Conservation (phyloP, 1,140 invertebrate genomes). For the Orius insidiosus region DNA sequence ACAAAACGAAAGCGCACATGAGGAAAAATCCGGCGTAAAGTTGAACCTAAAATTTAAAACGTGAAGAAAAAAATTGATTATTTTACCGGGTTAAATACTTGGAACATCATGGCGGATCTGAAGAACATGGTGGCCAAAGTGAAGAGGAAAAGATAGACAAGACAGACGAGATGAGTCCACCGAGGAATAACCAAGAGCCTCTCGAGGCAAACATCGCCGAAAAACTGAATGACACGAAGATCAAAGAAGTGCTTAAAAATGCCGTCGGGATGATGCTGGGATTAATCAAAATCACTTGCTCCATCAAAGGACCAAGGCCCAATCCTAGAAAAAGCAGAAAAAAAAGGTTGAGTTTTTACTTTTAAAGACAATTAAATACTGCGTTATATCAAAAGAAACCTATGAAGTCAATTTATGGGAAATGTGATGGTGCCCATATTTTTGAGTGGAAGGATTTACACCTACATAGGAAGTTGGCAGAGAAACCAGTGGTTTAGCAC, state of each 20-base stretch:
- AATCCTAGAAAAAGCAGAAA: conserved; percentile 57
- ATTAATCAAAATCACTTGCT: conserved; percentile 56
- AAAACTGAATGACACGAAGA: conserved; percentile 82
- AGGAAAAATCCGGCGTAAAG: conserved; percentile 73
- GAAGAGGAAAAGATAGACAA: conserved; percentile 61
- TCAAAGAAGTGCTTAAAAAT: conserved; percentile 63
- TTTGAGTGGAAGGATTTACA: too few species aligned
- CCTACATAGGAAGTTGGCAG: too few species aligned
- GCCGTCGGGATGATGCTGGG: conserved; percentile 78
- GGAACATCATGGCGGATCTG: conserved; percentile 61
- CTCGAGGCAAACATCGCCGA: conserved; percentile 66
- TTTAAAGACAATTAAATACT: too few species aligned
- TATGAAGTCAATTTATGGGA: too few species aligned
- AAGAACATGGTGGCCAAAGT: conserved; percentile 74
- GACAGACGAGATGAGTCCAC: conserved; percentile 62
- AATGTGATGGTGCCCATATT: too few species aligned
- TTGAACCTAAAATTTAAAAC: conserved; percentile 43
- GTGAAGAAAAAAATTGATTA: too few species aligned
- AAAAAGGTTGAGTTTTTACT: too few species aligned
- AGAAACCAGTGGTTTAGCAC: too few species aligned
- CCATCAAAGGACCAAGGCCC: conserved; percentile 62
- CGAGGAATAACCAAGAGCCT: conserved; percentile 72
- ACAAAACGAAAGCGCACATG: conserved; percentile 89
- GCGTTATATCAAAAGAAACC: too few species aligned
- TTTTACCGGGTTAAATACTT: too few species aligned